phyloP scores from a whole-genome alignment of 2,888 invertebrate species.

The Microplitis manilae region DNA sequence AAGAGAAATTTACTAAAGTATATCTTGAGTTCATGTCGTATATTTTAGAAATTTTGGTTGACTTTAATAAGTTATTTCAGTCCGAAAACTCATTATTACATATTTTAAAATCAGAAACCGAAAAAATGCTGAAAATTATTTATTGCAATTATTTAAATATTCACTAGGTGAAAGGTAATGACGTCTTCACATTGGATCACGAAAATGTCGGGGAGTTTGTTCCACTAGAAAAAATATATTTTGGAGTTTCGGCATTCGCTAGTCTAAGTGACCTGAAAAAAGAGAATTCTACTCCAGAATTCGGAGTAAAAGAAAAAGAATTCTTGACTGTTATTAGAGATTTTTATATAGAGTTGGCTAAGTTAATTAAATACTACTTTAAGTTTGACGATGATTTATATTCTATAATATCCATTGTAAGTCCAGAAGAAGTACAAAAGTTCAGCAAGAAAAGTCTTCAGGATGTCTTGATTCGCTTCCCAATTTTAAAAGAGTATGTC shows the following conservation, averaged over 20 bases:
- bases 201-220: conserved; percentile 6
- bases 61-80: conserved; percentile 56
- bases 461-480: conserved; percentile 45
- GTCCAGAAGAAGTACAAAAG: conserved; percentile 45
- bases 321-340: too few species aligned
- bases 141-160: conserved; percentile 34
- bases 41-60: conserved; percentile 48
- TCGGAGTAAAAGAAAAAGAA: too few species aligned
- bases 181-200: conserved; percentile 22
- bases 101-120: conserved; percentile 48
- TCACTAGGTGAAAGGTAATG: conserved; percentile 14
- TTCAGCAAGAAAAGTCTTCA: conserved; percentile 45
- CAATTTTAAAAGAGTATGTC: conserved; percentile 42
- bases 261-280: background rate
- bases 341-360: conserved; percentile 26
- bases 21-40: conserved; percentile 57
- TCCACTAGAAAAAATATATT: conserved; percentile 7
- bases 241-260: conserved; percentile 12
- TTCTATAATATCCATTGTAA: conserved; percentile 47
- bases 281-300: too few species aligned
- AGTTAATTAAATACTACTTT: conserved; percentile 43
- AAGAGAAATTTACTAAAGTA: conserved; percentile 55
- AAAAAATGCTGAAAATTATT: conserved; percentile 48
- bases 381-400: conserved; percentile 47
- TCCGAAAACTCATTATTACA: conserved; percentile 49